A percentile compares a stretch with the other conserved stretches of the same genome.
These are phyloP conservation scores for Argopecten irradians DNA, from an alignment of 1,140 invertebrate species.

Conservation along the genomic window DNA sequence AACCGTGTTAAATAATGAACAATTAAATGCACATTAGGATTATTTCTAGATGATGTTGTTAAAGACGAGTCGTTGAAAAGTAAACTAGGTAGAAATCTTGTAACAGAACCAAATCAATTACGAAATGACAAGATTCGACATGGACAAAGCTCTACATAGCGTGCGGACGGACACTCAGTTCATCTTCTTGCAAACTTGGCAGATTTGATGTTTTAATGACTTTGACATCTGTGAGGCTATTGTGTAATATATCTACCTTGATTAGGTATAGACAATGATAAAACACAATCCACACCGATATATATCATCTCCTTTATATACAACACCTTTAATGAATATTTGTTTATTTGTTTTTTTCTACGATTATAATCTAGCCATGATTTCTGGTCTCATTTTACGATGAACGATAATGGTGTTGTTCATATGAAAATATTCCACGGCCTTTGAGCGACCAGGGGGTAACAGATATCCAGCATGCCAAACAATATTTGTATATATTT, in stretches of 20 bases:
- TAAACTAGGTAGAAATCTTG: too few relatives aligned
- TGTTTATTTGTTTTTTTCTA: conserved; percentile 2
- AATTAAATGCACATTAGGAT: too few relatives aligned
- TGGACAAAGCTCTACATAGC: too few relatives aligned
- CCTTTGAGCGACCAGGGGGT: neutral
- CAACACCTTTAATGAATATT: neutral
- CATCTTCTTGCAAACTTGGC: neutral
- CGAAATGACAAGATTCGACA: too few relatives aligned
- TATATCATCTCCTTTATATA: neutral
- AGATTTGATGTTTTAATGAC: neutral
- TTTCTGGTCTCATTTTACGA: neutral
- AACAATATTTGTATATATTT: neutral
- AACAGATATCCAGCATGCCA: neutral
- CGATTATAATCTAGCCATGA: neutral
- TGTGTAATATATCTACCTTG: neutral
- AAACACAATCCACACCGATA: neutral
- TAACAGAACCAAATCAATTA: too few relatives aligned
- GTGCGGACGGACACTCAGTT: too few relatives aligned
- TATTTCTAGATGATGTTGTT: too few relatives aligned
- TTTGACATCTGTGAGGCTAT: neutral
- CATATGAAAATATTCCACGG: neutral
- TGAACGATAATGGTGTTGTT: neutral
- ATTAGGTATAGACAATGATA: neutral
- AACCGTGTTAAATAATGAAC: too few relatives aligned
- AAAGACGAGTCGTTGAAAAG: too few relatives aligned